Base-by-base conservation (phyloP, 2,888 invertebrate species). In the Caenorhabditis doughertyi region DNA sequence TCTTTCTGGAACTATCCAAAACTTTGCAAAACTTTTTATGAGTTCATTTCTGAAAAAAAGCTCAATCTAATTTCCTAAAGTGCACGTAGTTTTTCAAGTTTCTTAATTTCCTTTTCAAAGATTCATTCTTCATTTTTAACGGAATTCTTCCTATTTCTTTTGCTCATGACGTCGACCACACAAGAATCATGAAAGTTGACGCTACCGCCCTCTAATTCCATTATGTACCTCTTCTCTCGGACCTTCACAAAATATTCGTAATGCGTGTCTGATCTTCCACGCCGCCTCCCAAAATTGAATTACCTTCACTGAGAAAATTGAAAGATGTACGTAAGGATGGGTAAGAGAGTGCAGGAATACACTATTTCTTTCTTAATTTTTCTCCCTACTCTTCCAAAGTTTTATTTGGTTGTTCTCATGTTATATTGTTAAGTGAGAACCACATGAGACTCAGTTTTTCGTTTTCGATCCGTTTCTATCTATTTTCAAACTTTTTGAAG, bases 251-350 rank as follows among this genome's bases (percentile, higher is more conserved):
- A 76, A 76, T 68, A 77, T 68, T 77, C 77, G 77, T 77, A 68
- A 77, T 77, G 77, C 77, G 32, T 58, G 51, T 21, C 77, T 77
- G 77, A 77, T 77, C 77, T 77, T 77, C 77, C 77, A 77, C 68
- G 77, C 68, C 72, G 49, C 47, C 53, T 73, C 56, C 70, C 27
- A 16, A 73, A 81, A 81, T 81, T 47, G 68, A 81, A 70, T 81
- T 81, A 81, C 81, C 81, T 81, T 70, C 55, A 18, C 7, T 23
- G 51, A n/a, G 79, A 64, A 79, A 71, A 79, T 64, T 79, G 79
- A 79, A 79, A 71, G 64, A 64, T 62, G 58, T 32, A 32, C 77
- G 55, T 44, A 21, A 27, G 35, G 53, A 39, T 39, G 11, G 49
- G 39, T n/a, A n/a, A n/a, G 51, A 21, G n/a, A 42, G 42, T 23